phyloP scores from a whole-genome alignment of 2,797 vertebrate genomes.

The Esox masquinongy region DNA sequence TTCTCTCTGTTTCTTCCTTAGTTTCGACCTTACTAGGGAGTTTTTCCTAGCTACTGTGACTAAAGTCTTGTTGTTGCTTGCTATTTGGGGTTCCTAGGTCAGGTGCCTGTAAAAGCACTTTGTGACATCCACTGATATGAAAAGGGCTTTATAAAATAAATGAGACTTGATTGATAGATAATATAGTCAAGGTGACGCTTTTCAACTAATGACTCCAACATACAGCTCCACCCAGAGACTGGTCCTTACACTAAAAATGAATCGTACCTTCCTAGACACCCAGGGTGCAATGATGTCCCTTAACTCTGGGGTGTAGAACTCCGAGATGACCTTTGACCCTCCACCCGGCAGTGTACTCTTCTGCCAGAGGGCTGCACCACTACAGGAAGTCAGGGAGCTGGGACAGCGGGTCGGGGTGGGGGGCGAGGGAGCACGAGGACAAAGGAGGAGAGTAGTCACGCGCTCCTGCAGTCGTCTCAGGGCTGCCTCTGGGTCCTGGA shows the following conservation, averaged over 20 bases:
- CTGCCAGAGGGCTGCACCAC: constrained; percentile 78
- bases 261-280: constrained; percentile 68
- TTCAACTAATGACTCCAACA: too few relatives aligned
- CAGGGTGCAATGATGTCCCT: constrained; percentile 70
- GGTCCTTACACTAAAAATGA: constrained; percentile 23
- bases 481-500: constrained; percentile 77
- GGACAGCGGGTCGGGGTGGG: constrained; percentile 74
- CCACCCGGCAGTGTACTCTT: constrained; percentile 77
- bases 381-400: constrained; percentile 70
- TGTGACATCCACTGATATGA: too few relatives aligned
- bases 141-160: too few relatives aligned
- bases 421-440: constrained; percentile 57
- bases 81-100: too few relatives aligned
- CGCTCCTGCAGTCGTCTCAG: constrained; percentile 78
- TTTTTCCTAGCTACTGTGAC: too few relatives aligned
- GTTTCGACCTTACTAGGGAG: too few relatives aligned
- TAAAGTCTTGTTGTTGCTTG: too few relatives aligned
- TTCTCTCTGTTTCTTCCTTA: too few relatives aligned
- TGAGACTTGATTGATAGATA: too few relatives aligned
- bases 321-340: constrained; percentile 36
- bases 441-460: constrained; percentile 78
- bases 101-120: too few relatives aligned
- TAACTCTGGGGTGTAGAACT: constrained; percentile 78
- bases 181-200: too few relatives aligned
- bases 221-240: too few relatives aligned